phyloP scores from a whole-genome alignment of 2,797 vertebrate genomes.

The Cossypha caffra region DNA sequence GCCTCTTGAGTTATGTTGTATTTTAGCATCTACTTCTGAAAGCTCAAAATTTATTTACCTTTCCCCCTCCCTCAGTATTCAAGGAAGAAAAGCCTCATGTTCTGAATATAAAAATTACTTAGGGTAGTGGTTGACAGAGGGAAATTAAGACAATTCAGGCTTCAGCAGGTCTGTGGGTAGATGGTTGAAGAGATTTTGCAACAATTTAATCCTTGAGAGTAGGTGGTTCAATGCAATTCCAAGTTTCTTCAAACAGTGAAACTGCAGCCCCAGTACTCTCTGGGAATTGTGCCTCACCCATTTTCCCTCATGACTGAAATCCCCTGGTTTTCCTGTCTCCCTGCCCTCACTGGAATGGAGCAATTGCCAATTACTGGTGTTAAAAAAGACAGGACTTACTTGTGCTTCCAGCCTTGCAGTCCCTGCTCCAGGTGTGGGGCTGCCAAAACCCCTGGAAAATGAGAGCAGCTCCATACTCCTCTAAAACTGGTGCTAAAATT shows the following conservation, averaged over 20 bases:
- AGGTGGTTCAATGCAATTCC: too few relatives aligned
- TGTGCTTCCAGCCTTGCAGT: not conserved
- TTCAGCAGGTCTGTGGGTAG: not conserved
- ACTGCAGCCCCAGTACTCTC: not conserved
- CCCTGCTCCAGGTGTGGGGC: not conserved
- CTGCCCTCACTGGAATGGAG: not conserved
- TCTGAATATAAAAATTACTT: not conserved
- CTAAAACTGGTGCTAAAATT: not conserved
- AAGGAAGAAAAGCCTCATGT: not conserved
- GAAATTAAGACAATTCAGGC: not conserved
- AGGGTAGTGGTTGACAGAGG: not conserved
- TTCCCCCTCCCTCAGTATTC: fast-evolving
- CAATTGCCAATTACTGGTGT: fast-evolving
- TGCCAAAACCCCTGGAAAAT: fast-evolving
- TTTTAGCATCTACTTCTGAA: not conserved
- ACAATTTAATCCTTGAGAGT: fast-evolving
- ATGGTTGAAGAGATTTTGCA: not conserved
- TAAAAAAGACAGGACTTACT: not conserved
- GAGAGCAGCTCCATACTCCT: not conserved
- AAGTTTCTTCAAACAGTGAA: too few relatives aligned
- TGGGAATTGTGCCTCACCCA: not conserved
- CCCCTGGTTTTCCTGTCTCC: not conserved
- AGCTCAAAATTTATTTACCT: not conserved
- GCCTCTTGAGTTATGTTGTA: fast-evolving
- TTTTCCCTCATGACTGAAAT: not conserved